A percentile compares a stretch with the other conserved stretches of the same genome.
These are phyloP conservation scores for Acipenser ruthenus DNA, from an alignment of 2,797 vertebrate species.

Conservation along the genomic window DNA sequence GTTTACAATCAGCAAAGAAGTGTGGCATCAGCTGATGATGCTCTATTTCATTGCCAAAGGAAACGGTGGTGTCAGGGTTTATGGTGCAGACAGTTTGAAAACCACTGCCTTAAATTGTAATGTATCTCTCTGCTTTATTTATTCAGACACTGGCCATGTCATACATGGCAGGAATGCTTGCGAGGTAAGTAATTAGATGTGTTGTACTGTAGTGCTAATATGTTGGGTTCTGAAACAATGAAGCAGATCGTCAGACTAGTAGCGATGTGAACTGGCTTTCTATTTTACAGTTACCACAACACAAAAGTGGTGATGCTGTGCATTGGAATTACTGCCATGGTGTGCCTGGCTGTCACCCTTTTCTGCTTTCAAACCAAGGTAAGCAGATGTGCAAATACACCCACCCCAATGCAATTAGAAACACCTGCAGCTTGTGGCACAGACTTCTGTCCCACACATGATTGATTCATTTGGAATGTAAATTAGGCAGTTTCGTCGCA, in stretches of 20 bases:
- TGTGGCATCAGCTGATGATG: too few species aligned
- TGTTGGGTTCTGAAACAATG: neutral
- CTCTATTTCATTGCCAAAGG: too few species aligned
- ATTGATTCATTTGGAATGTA: too few species aligned
- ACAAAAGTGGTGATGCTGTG: slow-evolving; percentile 40
- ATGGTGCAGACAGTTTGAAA: too few species aligned
- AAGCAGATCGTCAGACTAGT: too few species aligned
- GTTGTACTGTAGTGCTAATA: neutral
- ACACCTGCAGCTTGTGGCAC: too few species aligned
- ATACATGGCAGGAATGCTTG: slow-evolving; percentile 40
- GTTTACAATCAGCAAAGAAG: too few species aligned
- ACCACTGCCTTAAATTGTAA: too few species aligned
- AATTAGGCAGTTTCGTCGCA: too few species aligned
- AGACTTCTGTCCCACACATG: too few species aligned
- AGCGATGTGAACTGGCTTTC: neutral
- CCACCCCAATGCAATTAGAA: too few species aligned
- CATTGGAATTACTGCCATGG: slow-evolving; percentile 38
- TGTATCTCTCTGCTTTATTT: neutral
- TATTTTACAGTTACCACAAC: slow-evolving; percentile 31
- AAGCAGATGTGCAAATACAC: neutral
- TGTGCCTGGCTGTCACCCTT: slow-evolving; percentile 36
- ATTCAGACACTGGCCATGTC: slow-evolving; percentile 37
- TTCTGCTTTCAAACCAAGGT: slow-evolving; percentile 42
- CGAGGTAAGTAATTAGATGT: slow-evolving; percentile 26
- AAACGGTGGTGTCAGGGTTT: too few species aligned